Base-by-base conservation (phyloP, 2,888 invertebrate species). In the Cistogaster globosa region DNA sequence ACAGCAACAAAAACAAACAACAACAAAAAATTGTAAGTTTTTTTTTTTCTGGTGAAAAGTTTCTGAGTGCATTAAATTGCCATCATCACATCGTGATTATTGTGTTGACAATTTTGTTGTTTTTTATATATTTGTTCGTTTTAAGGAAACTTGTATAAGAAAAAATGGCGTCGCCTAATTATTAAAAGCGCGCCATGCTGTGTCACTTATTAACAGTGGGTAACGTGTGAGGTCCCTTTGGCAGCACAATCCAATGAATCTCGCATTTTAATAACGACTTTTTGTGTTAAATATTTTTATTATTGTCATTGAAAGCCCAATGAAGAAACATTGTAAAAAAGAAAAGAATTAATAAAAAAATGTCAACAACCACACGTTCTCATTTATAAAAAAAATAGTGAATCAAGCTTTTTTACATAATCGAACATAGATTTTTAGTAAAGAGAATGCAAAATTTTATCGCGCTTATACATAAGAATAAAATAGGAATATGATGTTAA, bases 91-190 rank as follows among this genome's bases (percentile, higher is more conserved):
- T 71, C 48, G 36, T 77, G 69, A 32, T 63, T 68, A 42, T 77
- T 72, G 62, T 68, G 60, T 72, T 72, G 80, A 84, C 84, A 84
- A 75, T 69, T 78, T 82, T 71, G 20, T 58, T 72, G 14, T 55
- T 62, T 60, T n/a, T 22, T 74, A 53, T 63, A 18, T 7, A 42
- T 53, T 48, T 7, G 42, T 14, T 38, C 36, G 38, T 36, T 53
- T 18, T 36, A 57, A 76, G 57, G 57, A 67, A 76, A 58, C 76
- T 76, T 58, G 55, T 18, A 63, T 32, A 48, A 77, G 42, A 58
- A 85, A 85, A 85, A 85, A 85, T 85, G 85, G 85, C 85, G 85
- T 82, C 78, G 60, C 60, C 79, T 85, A 78, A 85, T 82, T 82
- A 82, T 82, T 72, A 63, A n/a, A 85, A 72, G 74, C 82, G 75